Percentiles rank a stretch among this genome's conserved stretches.
Conservation (phyloP, 2,113 vertebrate genomes). For the Speoplatyrhinus poulsoni region DNA sequence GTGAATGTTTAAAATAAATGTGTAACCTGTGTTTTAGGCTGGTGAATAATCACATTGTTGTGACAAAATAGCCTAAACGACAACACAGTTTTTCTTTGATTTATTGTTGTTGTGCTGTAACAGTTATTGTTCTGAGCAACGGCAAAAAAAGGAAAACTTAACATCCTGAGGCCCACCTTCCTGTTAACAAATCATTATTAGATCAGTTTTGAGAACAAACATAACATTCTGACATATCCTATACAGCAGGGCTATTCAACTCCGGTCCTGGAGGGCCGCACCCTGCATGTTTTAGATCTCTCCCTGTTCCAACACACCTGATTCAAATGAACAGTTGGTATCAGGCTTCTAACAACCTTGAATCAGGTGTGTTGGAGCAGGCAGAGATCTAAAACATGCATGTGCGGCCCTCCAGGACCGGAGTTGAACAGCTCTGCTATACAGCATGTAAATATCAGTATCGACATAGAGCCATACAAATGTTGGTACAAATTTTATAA, state of each 20-base stretch:
- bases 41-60: neutral
- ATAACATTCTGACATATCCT: neutral
- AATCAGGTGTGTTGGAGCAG: too few species aligned
- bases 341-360: too few species aligned
- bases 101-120: constrained; percentile 45
- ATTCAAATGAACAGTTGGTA: too few species aligned
- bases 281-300: too few species aligned
- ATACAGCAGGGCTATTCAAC: neutral
- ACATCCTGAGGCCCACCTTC: constrained; percentile 80
- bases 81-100: constrained; percentile 11
- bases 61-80: neutral
- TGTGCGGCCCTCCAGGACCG: too few species aligned
- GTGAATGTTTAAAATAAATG: neutral
- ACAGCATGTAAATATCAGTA: neutral
- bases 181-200: constrained; percentile 64
- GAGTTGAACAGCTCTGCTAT: too few species aligned
- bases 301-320: too few species aligned
- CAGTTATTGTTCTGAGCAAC: constrained; percentile 71
- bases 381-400: too few species aligned
- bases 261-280: too few species aligned
- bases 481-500: too few species aligned
- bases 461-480: neutral
- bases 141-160: constrained; percentile 74
- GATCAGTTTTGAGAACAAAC: constrained; percentile 28
- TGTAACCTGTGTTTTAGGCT: neutral